Percentiles rank a stretch among this genome's conserved stretches.
Evolutionary conservation across 2,888 invertebrate species (phyloP).

Genomic region (Mechanitis messenoides): DNA sequence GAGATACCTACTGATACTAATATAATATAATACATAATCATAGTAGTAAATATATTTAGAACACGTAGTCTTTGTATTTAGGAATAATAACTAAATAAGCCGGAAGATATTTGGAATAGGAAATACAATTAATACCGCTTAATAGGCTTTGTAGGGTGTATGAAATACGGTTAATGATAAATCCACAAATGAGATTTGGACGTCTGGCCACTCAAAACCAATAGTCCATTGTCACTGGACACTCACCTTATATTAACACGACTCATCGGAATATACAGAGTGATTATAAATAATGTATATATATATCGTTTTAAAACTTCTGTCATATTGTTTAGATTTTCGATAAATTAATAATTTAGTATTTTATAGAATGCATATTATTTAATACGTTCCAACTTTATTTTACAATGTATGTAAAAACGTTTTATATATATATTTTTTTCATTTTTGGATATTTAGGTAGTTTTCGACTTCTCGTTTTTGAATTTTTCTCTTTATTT

Average conservation of each 20-base stretch:
- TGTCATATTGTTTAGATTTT: neutral
- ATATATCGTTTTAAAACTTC: neutral
- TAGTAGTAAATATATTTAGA: no score
- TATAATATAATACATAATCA: no score
- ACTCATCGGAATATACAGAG: conserved; percentile 58
- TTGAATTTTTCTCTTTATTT: no score
- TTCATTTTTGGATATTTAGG: no score
- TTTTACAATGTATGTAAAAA: no score
- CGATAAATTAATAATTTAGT: neutral
- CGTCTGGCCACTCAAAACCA: conserved; percentile 72
- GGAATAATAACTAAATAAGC: conserved; percentile 37
- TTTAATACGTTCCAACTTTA: no score
- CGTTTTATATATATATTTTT: no score
- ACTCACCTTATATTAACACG: conserved; percentile 70
- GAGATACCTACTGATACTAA: no score
- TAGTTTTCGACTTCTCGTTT: no score
- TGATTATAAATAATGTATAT: conserved; percentile 31
- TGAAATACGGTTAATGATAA: conserved; percentile 76
- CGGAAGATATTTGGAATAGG: conserved; percentile 60
- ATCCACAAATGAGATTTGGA: conserved; percentile 77
- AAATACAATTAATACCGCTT: conserved; percentile 72
- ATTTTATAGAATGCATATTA: no score
- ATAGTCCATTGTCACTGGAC: conserved; percentile 67
- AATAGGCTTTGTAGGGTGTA: conserved; percentile 71
- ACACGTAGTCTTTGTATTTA: neutral